These are phyloP conservation scores for Cochlearius cochlearius DNA, from an alignment of 2,113 vertebrate species.

Conservation along the genomic window DNA sequence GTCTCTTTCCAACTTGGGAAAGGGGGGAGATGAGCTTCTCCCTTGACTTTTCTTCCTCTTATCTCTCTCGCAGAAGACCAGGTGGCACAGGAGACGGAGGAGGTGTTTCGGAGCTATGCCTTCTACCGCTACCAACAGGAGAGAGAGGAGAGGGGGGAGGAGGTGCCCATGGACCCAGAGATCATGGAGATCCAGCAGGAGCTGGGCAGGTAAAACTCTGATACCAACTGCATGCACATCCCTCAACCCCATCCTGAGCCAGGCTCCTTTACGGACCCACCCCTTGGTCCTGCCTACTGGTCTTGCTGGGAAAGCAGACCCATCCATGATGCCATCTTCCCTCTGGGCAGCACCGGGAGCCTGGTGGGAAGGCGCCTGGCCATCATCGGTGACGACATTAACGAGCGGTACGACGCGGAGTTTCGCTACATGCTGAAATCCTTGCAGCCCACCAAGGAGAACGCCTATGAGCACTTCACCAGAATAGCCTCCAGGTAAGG, in stretches of 20 bases:
- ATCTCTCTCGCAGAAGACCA: slow-evolving; percentile 64
- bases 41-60: not conserved
- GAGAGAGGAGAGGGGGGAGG: slow-evolving; percentile 54
- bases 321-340: fast-evolving
- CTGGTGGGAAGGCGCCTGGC: slow-evolving; percentile 77
- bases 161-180: slow-evolving; percentile 69
- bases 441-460: slow-evolving; percentile 69
- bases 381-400: slow-evolving; percentile 79
- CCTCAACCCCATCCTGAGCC: not conserved
- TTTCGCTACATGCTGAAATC: slow-evolving; percentile 71
- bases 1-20: not conserved
- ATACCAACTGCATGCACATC: fast-evolving
- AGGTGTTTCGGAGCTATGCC: slow-evolving; percentile 78
- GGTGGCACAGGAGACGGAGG: slow-evolving; percentile 70
- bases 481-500: slow-evolving; percentile 78
- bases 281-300: not conserved
- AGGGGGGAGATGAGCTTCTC: fast-evolving
- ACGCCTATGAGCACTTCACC: slow-evolving; percentile 73
- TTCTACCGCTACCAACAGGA: slow-evolving; percentile 74
- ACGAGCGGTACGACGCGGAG: slow-evolving; percentile 70
- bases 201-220: slow-evolving; percentile 49
- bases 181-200: slow-evolving; percentile 60
- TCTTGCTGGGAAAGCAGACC: not conserved
- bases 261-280: fast-evolving
- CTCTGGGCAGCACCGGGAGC: slow-evolving; percentile 30